Evolutionary conservation across 2,888 invertebrate species (phyloP), one percentile per base, ranked within the genome.

Genomic region (Phorcus lineatus): DNA sequence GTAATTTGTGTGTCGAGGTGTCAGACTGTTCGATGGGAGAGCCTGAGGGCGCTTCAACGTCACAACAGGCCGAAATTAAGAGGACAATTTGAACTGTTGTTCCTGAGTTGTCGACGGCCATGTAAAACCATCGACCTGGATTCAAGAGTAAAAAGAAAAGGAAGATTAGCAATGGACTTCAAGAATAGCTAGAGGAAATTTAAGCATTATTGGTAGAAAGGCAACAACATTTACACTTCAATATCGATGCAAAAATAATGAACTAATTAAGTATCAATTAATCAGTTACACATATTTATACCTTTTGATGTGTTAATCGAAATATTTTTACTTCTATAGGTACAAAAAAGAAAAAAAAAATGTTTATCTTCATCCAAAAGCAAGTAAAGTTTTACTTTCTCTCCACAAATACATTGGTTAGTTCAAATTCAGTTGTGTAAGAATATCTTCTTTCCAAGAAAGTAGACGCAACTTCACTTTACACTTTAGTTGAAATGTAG

Each of bases 51-150:
- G 9, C 17, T 19, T 70, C 19, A 31, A 11, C 70, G 11, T 70
- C 70, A 22, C 57, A 22, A 70, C 70, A 70, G 70, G 70, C 31
- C 28, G 40, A 19, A 70, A 70, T 70, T 70, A 70, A 36, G 47
- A 47, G 47, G 47, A 47, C 47, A n/a, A 70, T 36, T 36, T 31
- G 70, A 40, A 31, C n/a, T 70, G 70, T 70, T 36, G 36, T 31
- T 36, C 40, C 16, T n/a, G 36, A 70, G 57, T n/a, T 24, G 57
- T 22, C 6, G 24, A 57, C 55, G 19, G 13, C 19, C 57, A 7
- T 57, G 57, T 57, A 22, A 57, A 57, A 19, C 24, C 19, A 19
- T n/a, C 57, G 57, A 47, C 47, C 47, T 47, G 47, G 47, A 11
- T 13, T 47, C 36, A 2, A 36, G 36, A 7, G 36, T 36, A 4